Evolutionary conservation across 2,888 invertebrate genomes (phyloP).

Genomic region (Diadegma fenestrale): DNA sequence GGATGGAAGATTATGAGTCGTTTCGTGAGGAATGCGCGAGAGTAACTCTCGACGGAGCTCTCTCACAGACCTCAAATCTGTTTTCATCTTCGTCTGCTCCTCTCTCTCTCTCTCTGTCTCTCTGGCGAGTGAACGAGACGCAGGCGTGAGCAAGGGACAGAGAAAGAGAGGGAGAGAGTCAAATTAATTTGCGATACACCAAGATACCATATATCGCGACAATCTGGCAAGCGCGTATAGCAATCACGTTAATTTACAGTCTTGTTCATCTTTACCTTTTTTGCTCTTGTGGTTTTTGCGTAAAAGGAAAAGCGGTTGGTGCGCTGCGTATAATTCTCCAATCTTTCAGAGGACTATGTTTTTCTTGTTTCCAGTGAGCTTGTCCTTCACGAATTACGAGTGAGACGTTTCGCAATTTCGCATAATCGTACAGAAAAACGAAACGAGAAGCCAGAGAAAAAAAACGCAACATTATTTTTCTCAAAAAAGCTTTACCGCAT

Average conservation of each 20-base stretch:
- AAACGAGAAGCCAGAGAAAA: not conserved
- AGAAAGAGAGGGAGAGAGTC: constrained; percentile 23
- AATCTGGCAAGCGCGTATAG: constrained; percentile 55
- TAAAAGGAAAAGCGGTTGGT: constrained; percentile 37
- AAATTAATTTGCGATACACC: constrained; percentile 48
- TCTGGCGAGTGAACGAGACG: constrained; percentile 1
- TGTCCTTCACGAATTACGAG: constrained; percentile 22
- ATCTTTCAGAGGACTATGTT: constrained; percentile 42
- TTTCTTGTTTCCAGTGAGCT: constrained; percentile 12
- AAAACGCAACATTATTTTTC: not conserved
- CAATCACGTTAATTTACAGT: constrained; percentile 60
- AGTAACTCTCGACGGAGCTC: constrained; percentile 26
- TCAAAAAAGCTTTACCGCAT: not conserved
- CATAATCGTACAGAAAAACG: constrained; percentile 17
- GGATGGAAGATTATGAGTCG: constrained; percentile 58
- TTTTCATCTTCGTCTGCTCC: constrained; percentile 51
- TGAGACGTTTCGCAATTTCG: constrained; percentile 55
- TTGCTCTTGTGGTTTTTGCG: constrained; percentile 34
- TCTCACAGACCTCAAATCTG: constrained; percentile 14
- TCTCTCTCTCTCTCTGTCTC: constrained; percentile 50
- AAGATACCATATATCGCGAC: constrained; percentile 60
- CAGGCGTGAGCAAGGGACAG: not conserved
- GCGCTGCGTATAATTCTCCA: constrained; percentile 36
- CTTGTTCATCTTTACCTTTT: constrained; percentile 38
- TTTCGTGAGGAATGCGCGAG: constrained; percentile 57